These are phyloP conservation scores for Argyresthia albistria DNA, from an alignment of 2,888 invertebrate species.

Conservation along the genomic window DNA sequence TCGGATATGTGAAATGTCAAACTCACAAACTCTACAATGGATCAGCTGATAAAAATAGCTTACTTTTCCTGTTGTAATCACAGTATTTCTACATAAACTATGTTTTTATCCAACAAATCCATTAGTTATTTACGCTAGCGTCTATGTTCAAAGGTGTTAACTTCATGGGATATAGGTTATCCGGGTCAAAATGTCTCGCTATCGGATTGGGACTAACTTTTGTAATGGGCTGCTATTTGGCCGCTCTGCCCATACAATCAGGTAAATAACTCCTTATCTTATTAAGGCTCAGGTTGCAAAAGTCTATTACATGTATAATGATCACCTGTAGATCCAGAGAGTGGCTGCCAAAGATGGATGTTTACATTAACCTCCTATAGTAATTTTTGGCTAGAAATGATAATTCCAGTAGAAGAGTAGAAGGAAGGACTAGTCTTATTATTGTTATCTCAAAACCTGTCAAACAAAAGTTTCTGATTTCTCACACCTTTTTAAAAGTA, in stretches of 20 bases:
- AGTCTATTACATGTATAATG: neutral
- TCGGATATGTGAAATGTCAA: too few species aligned
- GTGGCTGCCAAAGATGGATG: too few species aligned
- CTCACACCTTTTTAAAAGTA: too few species aligned
- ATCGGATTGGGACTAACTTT: constrained; percentile 53
- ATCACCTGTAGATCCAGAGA: neutral
- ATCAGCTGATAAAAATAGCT: too few species aligned
- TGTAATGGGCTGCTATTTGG: constrained; percentile 58
- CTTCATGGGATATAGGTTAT: constrained; percentile 53
- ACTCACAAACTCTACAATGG: too few species aligned
- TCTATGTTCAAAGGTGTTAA: constrained; percentile 38
- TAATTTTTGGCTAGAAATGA: too few species aligned
- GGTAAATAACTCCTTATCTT: constrained; percentile 22
- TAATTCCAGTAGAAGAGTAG: too few species aligned
- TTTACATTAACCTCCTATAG: too few species aligned
- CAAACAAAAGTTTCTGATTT: neutral
- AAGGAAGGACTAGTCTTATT: neutral
- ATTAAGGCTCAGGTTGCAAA: neutral
- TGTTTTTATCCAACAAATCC: constrained; percentile 14
- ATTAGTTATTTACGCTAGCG: constrained; percentile 17
- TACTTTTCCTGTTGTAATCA: constrained; percentile 6
- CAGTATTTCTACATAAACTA: constrained; percentile 14
- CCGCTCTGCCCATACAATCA: constrained; percentile 50
- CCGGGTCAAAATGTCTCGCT: constrained; percentile 49
- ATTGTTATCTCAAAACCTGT: constrained; percentile 6